phyloP scores from a whole-genome alignment of 2,797 vertebrate species.

The Amphiprion clarkii region DNA sequence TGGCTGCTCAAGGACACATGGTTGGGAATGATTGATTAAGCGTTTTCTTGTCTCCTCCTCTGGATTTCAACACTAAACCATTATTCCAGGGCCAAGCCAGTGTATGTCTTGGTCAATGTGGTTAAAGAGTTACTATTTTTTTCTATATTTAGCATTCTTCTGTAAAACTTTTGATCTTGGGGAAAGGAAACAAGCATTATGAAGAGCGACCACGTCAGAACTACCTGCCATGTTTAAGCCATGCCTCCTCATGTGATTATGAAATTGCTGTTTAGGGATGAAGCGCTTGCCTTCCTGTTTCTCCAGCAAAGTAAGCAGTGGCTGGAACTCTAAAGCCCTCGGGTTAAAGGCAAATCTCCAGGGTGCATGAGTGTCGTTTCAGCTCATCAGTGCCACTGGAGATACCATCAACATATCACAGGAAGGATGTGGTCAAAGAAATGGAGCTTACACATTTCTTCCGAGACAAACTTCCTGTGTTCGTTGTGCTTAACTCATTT shows the following conservation, averaged over 20 bases:
- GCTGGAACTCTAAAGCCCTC: slow-evolving; percentile 44
- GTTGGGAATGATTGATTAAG: slow-evolving; percentile 63
- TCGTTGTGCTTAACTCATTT: slow-evolving; percentile 2
- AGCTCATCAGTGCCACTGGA: slow-evolving; percentile 51
- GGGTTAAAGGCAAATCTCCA: slow-evolving; percentile 49
- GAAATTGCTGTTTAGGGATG: slow-evolving; percentile 63
- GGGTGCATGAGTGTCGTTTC: slow-evolving; percentile 50
- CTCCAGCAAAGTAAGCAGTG: slow-evolving; percentile 50
- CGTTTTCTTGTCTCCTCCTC: slow-evolving; percentile 20
- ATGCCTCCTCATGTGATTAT: slow-evolving; percentile 45
- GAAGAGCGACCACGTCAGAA: slow-evolving; percentile 7
- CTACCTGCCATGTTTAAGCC: slow-evolving; percentile 51
- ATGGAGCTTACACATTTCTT: slow-evolving; percentile 28
- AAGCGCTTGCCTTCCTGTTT: slow-evolving; percentile 63
- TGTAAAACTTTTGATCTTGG: not conserved
- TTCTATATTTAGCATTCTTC: not conserved
- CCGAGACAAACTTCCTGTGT: slow-evolving; percentile 38
- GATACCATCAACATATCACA: slow-evolving; percentile 64
- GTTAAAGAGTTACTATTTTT: not conserved
- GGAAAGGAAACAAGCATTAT: not conserved
- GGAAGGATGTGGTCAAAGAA: slow-evolving; percentile 74
- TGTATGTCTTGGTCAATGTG: not conserved
- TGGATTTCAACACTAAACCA: slow-evolving; percentile 31
- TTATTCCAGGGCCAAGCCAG: slow-evolving; percentile 5
- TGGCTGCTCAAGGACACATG: slow-evolving; percentile 54